Evolutionary conservation across 2,113 vertebrate species (phyloP).

Genomic region (Melozone crissalis): DNA sequence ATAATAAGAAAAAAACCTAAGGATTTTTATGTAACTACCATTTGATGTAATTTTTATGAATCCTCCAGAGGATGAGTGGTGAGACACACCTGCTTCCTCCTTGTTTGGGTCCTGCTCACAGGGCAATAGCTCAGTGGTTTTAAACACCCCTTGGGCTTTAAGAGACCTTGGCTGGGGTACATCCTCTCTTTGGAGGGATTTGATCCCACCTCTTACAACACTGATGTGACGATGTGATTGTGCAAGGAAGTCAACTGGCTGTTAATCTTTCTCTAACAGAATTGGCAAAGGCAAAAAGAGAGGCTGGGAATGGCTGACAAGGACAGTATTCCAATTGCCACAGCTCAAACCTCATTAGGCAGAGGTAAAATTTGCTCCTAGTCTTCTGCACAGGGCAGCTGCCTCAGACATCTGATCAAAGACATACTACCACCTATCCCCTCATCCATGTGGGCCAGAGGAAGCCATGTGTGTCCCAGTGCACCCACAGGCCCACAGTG

Average conservation of each 20-base stretch:
- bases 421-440: too few species aligned
- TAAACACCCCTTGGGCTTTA: not conserved
- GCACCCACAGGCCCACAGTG: not conserved
- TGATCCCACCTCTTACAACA: not conserved
- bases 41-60: too few species aligned
- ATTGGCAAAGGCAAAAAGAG: not conserved
- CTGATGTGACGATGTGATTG: not conserved
- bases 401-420: not conserved
- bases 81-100: not conserved
- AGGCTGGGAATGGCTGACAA: not conserved
- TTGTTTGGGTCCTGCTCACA: not conserved
- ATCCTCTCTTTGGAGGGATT: not conserved
- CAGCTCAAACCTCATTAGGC: not conserved
- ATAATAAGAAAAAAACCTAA: not conserved
- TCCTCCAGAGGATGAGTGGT: not conserved
- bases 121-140: not conserved
- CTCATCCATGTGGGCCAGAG: not conserved
- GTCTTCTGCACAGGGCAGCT: not conserved
- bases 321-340: not conserved
- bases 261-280: not conserved
- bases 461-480: not conserved
- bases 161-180: not conserved
- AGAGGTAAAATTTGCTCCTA: not conserved
- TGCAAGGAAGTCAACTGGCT: accelerated
- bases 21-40: not conserved